Percentiles rank a stretch among this genome's conserved stretches.
Conservation (phyloP, 1,140 invertebrate genomes). For the Heliconius himera region DNA sequence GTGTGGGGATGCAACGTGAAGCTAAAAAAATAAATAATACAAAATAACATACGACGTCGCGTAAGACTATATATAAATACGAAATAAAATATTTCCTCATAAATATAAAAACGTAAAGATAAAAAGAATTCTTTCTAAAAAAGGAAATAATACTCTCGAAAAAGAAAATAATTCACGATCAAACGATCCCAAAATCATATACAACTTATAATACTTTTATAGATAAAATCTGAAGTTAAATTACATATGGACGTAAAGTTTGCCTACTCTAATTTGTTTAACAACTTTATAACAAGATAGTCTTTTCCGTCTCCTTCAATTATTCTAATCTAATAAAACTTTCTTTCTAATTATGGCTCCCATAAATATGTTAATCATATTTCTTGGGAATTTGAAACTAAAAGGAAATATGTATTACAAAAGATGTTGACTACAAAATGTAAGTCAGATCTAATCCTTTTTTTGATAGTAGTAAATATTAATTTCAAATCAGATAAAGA, state of each 20-base stretch:
- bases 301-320: background rate
- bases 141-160: background rate
- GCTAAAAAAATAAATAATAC: no score
- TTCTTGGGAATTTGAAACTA: background rate
- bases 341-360: background rate
- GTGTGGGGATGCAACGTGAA: no score
- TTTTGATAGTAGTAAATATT: no score
- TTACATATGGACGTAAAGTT: background rate
- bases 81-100: no score
- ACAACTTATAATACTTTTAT: background rate
- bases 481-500: no score
- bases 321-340: slow-evolving; percentile 16
- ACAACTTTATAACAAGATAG: slow-evolving; percentile 13
- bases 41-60: no score
- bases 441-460: no score
- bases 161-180: background rate
- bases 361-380: slow-evolving; percentile 20
- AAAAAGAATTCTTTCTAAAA: background rate
- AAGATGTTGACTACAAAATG: no score
- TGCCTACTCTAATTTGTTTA: background rate
- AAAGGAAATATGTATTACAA: background rate
- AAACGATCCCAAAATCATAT: background rate
- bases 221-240: background rate
- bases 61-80: no score
- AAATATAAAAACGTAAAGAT: background rate